Evolutionary conservation across 2,797 vertebrate species (phyloP).

Genomic region (Diplodus sargus): DNA sequence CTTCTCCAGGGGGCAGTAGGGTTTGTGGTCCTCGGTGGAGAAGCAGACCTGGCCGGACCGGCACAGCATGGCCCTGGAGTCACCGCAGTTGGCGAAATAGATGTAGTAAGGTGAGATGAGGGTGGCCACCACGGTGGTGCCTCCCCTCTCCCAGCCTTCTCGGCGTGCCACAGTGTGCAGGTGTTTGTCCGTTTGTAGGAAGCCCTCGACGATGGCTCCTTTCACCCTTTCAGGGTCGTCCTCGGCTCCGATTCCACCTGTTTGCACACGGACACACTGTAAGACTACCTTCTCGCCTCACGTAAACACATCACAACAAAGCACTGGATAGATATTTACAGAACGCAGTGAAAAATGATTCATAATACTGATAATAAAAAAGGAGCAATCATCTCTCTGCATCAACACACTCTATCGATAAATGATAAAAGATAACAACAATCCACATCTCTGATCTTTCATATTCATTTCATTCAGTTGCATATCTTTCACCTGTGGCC

Average conservation of each 20-base stretch:
- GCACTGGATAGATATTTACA: background rate
- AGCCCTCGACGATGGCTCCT: conserved; percentile 79
- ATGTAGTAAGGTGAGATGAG: conserved; percentile 84
- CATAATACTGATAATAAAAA: background rate
- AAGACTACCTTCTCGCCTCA: too few relatives aligned
- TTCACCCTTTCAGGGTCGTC: conserved; percentile 81
- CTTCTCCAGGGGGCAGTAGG: conserved; percentile 85
- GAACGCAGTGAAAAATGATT: background rate
- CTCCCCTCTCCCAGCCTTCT: conserved; percentile 84
- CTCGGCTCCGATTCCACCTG: conserved; percentile 79
- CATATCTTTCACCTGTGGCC: conserved; percentile 71
- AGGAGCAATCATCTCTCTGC: background rate
- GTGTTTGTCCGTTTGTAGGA: conserved; percentile 85
- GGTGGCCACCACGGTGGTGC: conserved; percentile 82
- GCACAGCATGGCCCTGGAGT: conserved; percentile 86
- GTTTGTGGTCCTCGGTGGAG: conserved; percentile 89
- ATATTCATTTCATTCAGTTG: conserved; percentile 1
- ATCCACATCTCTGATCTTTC: background rate
- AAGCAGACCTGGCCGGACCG: conserved; percentile 83
- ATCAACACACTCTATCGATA: background rate
- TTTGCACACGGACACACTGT: conserved; percentile 21
- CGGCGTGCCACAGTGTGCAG: conserved; percentile 79
- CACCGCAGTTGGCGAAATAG: conserved; percentile 88
- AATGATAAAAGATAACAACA: background rate
- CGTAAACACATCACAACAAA: background rate